Evolutionary conservation across 2,888 invertebrate genomes (phyloP), one percentile per base, ranked within the genome.

Genomic region (Cryptocheilus praepositus): DNA sequence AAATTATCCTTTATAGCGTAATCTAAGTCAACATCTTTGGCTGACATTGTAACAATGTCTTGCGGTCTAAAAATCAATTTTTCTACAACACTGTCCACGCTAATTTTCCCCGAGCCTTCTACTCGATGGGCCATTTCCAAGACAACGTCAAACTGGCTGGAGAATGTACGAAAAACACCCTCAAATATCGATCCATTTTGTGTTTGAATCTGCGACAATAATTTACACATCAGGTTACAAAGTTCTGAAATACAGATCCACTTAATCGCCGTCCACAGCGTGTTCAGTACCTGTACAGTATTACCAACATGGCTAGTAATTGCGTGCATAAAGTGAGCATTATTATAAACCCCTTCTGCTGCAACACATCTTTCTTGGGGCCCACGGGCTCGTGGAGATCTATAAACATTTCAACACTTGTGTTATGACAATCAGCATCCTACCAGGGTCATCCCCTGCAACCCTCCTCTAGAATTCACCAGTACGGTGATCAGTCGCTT

Each of bases 101-200:
- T 90, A 79, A 94, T 91, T 66, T 90, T 89, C 21, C 92, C 92
- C 45, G 93, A 92, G 74, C 92, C 92, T 80, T 94, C 94, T 65
- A 95, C 93, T 86, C 94, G 94, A 87, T 96, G 95, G 54, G 95
- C 96, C 90, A 96, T 92, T 90, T 96, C 96, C 88, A 98, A 89
- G 70, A 96, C 96, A 71, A 95, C 93, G 87, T 97, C 96, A 89
- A 97, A 96, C 89, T 94, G 93, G 82, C 94, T 93, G 77, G 96
- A 96, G 89, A 96, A 96, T 46, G 97, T 96, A 87, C 94, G 93
- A 87, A 97, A 95, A 71, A 97, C 93, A 21, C 97, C 97, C 90
- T 97, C 97, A 92, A 94, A 97, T 64, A 94, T 90, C 81, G 93
- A 93, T 76, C 96, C 96, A 80, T 96, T 95, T 87, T 94, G 93